phyloP scores from a whole-genome alignment of 2,797 vertebrate species.

The Melanotaenia pygmaea region DNA sequence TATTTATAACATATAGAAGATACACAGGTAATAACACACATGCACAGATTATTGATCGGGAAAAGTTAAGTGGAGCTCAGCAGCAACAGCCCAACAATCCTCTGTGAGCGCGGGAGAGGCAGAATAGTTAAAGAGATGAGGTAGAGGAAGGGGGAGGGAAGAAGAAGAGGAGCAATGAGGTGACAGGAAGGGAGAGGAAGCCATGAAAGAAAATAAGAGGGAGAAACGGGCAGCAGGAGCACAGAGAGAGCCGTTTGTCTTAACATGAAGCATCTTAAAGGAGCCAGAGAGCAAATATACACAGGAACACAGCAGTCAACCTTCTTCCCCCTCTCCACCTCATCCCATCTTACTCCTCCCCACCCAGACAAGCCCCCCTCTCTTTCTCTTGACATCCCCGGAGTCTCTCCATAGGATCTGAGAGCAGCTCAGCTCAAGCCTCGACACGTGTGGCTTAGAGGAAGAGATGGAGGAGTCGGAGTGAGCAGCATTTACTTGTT shows the following conservation, averaged over 20 bases:
- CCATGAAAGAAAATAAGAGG: constrained; percentile 5
- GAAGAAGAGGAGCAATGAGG: constrained; percentile 8
- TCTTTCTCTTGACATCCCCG: constrained; percentile 37
- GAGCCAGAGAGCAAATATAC: constrained; percentile 57
- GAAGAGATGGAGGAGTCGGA: constrained; percentile 42
- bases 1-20: constrained; percentile 6
- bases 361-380: constrained; percentile 15
- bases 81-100: constrained; percentile 62
- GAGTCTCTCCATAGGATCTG: constrained; percentile 78
- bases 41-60: constrained; percentile 51
- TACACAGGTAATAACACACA: constrained; percentile 10
- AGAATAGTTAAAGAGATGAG: constrained; percentile 58
- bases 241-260: constrained; percentile 64
- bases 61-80: constrained; percentile 55
- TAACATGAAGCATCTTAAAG: constrained; percentile 67
- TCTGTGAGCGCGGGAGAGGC: constrained; percentile 55
- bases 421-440: constrained; percentile 79
- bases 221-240: constrained; percentile 39
- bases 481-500: constrained; percentile 42
- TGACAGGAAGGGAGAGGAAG: constrained; percentile 8
- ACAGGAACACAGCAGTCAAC: constrained; percentile 51
- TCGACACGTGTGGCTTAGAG: constrained; percentile 77
- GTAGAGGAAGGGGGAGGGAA: background rate
- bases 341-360: constrained; percentile 26
- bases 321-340: constrained; percentile 36